Evolutionary conservation across 1,140 invertebrate species (phyloP), one percentile per base, ranked within the genome.

Genomic region (Cydia splendana): DNA sequence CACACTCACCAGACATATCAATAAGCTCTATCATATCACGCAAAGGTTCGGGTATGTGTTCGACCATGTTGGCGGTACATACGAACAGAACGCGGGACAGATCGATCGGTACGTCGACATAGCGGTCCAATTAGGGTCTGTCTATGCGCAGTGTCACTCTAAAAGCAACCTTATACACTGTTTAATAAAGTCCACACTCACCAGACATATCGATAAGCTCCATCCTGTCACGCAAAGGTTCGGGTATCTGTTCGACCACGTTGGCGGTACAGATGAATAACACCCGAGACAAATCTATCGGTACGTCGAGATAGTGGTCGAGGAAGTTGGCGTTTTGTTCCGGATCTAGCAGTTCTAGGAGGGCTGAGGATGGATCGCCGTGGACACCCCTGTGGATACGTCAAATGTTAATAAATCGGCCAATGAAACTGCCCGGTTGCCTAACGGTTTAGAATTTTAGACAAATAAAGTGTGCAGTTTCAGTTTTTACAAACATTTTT

Each of bases 171-270:
- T 53, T 24, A 5, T 75, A 7, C 1, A 18, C n/a, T 53, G n/a
- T 18, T 18, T 1, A 9, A 53, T 53, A 53, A n/a, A 53, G n/a
- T 53, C 20, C 9, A 69, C n/a, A 79, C 84, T 80, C 67, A 93
- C 98, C 99, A 1, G 98, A 99, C 94, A 99, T 98, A 89, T 99
- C 98, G 80, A 99, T 99, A 94, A 99, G 97, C 94, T 99, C 99
- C 99, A 99, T 99, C 81, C 99, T 95, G 93, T 99, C 99, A 79
- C 98, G 93, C 1, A 99, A 91, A 0, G 99, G 98, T 85, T 99
- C 99, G 0, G 99, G 99, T 86, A 99, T 99, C 0, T 98, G 98
- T 74, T 99, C 98, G 2, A 97, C 95, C 0, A 99, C 95, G 93
- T 99, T 99, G 13, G 99, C 99, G 0, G 99, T 99, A 88, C 99